Evolutionary conservation across 35 echinoderm and acorn worm genomes (phyloP).

Genomic region (Patiria miniata): DNA sequence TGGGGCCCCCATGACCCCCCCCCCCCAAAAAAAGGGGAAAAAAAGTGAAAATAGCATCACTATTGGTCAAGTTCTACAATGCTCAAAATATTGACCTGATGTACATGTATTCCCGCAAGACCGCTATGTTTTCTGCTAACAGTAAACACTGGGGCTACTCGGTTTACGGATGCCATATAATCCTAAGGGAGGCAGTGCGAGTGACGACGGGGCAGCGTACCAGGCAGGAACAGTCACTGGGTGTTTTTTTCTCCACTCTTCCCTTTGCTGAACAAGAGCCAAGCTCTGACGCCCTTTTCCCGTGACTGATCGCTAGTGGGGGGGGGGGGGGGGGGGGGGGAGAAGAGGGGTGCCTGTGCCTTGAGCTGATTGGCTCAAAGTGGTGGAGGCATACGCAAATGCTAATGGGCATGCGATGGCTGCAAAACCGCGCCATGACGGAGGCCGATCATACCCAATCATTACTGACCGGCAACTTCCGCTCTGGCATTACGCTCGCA

Average conservation of each 20-base stretch:
- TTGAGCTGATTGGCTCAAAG: slow-evolving; percentile 5
- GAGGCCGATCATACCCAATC: slow-evolving; percentile 2
- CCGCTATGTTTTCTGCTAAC: not conserved
- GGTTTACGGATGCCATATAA: not conserved
- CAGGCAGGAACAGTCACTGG: slow-evolving; percentile 29
- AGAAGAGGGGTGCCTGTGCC: not conserved
- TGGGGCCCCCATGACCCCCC: not conserved
- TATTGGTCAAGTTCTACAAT: no score
- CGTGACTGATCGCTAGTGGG: not conserved
- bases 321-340: no score
- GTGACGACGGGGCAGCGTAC: not conserved
- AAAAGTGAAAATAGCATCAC: no score
- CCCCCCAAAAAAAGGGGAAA: not conserved
- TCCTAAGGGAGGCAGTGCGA: not conserved
- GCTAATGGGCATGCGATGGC: not conserved
- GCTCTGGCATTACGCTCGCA: slow-evolving; percentile 8
- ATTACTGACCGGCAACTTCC: slow-evolving; percentile 30
- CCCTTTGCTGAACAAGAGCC: slow-evolving; percentile 1
- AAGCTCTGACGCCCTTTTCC: slow-evolving; percentile 21
- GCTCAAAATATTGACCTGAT: not conserved
- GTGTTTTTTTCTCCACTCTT: not conserved
- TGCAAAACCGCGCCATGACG: not conserved
- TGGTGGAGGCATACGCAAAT: not conserved
- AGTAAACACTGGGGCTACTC: not conserved
- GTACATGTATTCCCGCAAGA: not conserved